These are phyloP conservation scores for Mycalesis mineus DNA, from an alignment of 2,888 invertebrate species.

Conservation along the genomic window DNA sequence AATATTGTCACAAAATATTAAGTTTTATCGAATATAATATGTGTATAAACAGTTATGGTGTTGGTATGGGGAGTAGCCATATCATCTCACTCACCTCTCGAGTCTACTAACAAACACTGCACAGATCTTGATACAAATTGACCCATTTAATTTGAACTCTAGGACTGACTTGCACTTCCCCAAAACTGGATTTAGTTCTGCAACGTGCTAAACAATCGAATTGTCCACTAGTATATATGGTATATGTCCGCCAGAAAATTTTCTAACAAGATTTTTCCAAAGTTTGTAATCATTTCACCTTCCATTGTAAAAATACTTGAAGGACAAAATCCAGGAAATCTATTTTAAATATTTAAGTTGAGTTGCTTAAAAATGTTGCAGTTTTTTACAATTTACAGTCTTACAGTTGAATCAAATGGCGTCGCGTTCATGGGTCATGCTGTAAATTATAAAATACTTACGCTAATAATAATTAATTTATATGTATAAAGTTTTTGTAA, in stretches of 20 bases:
- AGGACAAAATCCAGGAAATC: constrained; percentile 7
- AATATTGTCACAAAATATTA: constrained; percentile 39
- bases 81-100: constrained; percentile 72
- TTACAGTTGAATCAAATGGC: constrained; percentile 41
- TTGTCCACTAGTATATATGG: background rate
- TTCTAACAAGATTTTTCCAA: background rate
- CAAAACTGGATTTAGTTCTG: constrained; percentile 24
- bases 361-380: background rate
- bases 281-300: background rate
- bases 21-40: constrained; percentile 45
- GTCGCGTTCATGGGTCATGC: constrained; percentile 54
- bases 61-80: constrained; percentile 68
- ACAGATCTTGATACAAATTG: constrained; percentile 66
- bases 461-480: constrained; percentile 44
- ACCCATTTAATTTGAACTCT: constrained; percentile 45
- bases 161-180: constrained; percentile 31
- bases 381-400: constrained; percentile 35
- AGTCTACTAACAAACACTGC: constrained; percentile 73
- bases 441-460: constrained; percentile 69
- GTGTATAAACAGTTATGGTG: constrained; percentile 69
- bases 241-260: background rate
- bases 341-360: background rate
- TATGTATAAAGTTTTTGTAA: constrained; percentile 60
- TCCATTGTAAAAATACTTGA: background rate
- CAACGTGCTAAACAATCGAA: constrained; percentile 19